phyloP scores from a whole-genome alignment of 1,140 invertebrate species.

The Trypoxylus dichotomus region DNA sequence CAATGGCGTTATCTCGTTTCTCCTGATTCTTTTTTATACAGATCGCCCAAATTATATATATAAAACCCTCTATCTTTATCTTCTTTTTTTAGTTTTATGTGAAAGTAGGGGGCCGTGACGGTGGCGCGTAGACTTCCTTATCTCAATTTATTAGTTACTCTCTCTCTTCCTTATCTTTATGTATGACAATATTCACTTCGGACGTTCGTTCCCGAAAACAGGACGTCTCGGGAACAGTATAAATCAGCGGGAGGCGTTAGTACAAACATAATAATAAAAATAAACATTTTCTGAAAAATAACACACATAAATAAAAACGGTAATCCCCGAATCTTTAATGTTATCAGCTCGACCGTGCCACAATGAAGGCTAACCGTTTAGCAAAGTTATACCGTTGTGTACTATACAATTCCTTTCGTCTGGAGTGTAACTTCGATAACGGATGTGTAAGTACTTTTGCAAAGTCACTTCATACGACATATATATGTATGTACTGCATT shows the following conservation, averaged over 20 bases:
- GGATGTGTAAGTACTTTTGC: not conserved
- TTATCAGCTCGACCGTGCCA: not conserved
- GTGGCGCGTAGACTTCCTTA: constrained; percentile 2
- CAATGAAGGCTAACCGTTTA: not conserved
- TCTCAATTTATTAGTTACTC: constrained; percentile 25
- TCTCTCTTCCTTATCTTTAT: constrained; percentile 20
- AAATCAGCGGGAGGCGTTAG: constrained; percentile 1
- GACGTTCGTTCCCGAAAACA: not conserved
- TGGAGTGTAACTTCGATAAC: not conserved
- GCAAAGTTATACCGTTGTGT: not conserved
- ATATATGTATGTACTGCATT: no score
- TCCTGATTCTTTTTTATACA: not conserved
- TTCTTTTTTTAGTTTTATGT: constrained; percentile 18
- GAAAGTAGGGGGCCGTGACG: not conserved
- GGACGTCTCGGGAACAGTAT: not conserved
- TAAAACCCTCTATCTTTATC: constrained; percentile 6
- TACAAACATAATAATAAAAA: constrained; percentile 26
- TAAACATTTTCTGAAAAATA: constrained; percentile 25
- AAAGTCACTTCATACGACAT: no score
- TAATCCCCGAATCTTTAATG: constrained; percentile 22
- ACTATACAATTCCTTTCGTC: not conserved
- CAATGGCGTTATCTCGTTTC: no score
- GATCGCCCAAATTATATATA: not conserved
- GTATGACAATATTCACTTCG: constrained; percentile 22
- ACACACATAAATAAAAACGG: constrained; percentile 20